Evolutionary conservation across 2,113 vertebrate species (phyloP), one percentile per base, ranked within the genome.

Genomic region (Mus musculus): DNA sequence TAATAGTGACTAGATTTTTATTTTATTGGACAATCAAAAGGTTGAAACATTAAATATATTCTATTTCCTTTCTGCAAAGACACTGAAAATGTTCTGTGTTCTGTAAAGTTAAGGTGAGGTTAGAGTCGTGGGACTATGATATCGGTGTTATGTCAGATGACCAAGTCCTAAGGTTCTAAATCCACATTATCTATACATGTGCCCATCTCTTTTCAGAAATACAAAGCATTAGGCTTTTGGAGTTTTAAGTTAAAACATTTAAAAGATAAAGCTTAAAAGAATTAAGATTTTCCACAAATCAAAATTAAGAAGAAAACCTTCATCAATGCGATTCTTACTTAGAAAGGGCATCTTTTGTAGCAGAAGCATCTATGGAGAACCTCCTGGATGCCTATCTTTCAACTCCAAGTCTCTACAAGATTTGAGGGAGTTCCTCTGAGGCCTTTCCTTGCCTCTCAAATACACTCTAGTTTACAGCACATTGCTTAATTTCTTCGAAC

Each of bases 221-320:
- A 73, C 17, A 69, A 85, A 7, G 0, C 30, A 20, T 71, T 17
- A n/a, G 10, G 30, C 36, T 36, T 65, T 4, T 82, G 46, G 42
- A 91, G 19, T 77, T 81, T 61, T 91, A 69, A 95, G 91, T 69
- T n/a, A 91, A 91, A 95, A 33, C 82, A 87, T 73, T 10, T 19
- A 36, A 78, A 77, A 54, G 86, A 87, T 9, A 95, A 30, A 72
- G 86, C 36, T 81, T 91, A 95, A 95, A 87, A 7, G 9, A 86
- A 67, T 49, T 26, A 12, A 39, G 28, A 71, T 87, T 87, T 33
- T 86, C 61, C 61, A 30, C n/a, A 73, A 92, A 80, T 61, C 36
- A 46, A 81, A 89, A 30, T 71, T 8, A 39, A 77, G 63, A 36
- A 28, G 26, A 39, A n/a, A 90, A 49, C 0, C 0, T 67, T 78